Conservation (phyloP, 1,140 invertebrate genomes). For the Pseudomyrmex sp. region DNA sequence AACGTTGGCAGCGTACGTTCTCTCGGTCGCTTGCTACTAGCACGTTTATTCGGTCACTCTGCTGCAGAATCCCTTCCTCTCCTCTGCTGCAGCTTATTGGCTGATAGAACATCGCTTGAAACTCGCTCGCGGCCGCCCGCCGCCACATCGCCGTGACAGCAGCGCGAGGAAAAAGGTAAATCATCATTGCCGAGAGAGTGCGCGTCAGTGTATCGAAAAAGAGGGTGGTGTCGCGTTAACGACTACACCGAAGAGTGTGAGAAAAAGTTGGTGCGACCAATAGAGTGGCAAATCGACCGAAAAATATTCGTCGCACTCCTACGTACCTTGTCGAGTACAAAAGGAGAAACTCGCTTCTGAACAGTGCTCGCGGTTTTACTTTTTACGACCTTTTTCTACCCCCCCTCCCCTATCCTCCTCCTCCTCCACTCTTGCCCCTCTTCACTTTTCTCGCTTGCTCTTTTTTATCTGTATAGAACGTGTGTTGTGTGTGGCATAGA, state of each 20-base stretch:
- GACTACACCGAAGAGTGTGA: background rate
- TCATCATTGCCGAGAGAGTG: slow-evolving; percentile 48
- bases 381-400: no score
- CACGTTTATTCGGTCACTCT: slow-evolving; percentile 25
- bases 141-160: slow-evolving; percentile 34
- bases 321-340: background rate
- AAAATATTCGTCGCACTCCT: background rate
- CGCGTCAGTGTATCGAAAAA: slow-evolving; percentile 41
- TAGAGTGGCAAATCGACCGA: slow-evolving; percentile 7
- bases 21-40: slow-evolving; percentile 37
- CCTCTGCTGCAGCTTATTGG: slow-evolving; percentile 68
- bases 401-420: no score
- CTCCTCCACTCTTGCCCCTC: slow-evolving; percentile 15
- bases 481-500: slow-evolving; percentile 47
- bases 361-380: background rate
- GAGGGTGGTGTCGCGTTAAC: slow-evolving; percentile 47
- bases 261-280: background rate
- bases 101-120: slow-evolving; percentile 67
- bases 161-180: slow-evolving; percentile 26
- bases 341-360: background rate
- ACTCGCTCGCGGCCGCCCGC: slow-evolving; percentile 38
- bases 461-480: slow-evolving; percentile 46
- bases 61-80: slow-evolving; percentile 33
- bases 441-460: slow-evolving; percentile 42
- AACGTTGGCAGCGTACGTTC: slow-evolving; percentile 41